A percentile compares a stretch with the other conserved stretches of the same genome.
phyloP scores from a whole-genome alignment of 2,797 vertebrate species.

The Phoeniculus purpureus region DNA sequence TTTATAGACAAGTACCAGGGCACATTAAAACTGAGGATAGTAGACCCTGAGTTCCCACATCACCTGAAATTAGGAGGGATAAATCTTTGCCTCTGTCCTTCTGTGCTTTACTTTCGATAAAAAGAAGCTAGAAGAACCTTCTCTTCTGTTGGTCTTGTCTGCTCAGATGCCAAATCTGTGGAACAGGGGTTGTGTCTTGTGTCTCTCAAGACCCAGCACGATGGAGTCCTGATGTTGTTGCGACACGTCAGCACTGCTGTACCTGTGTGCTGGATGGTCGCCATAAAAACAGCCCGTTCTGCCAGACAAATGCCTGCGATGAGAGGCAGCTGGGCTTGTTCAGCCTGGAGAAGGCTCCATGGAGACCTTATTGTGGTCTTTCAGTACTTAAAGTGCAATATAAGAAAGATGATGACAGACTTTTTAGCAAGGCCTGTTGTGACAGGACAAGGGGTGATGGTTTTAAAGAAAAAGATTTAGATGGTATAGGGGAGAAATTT shows the following conservation, averaged over 20 bases:
- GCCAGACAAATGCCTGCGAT: background rate
- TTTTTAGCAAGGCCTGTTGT: too few relatives aligned
- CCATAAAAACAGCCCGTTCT: background rate
- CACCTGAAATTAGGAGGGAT: background rate
- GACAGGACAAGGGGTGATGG: too few relatives aligned
- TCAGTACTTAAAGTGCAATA: too few relatives aligned
- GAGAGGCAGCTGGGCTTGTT: too few relatives aligned
- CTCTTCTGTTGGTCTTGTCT: background rate
- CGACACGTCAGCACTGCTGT: background rate
- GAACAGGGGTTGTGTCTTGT: background rate
- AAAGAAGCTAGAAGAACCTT: background rate
- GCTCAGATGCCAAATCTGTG: background rate
- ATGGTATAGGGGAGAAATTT: too few relatives aligned
- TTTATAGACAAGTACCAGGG: background rate
- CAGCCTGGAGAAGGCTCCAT: too few relatives aligned
- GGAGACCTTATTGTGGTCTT: too few relatives aligned
- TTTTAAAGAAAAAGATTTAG: too few relatives aligned
- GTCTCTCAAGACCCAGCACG: background rate
- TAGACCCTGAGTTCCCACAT: background rate
- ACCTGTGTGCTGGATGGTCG: background rate
- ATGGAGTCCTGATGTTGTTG: background rate
- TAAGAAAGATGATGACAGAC: too few relatives aligned
- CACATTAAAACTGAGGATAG: fast-evolving
- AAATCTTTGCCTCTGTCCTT: background rate
- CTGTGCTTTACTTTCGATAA: background rate